A percentile compares a stretch with the other conserved stretches of the same genome.
Conservation (phyloP, 2,113 vertebrate genomes). For the Clarias gariepinus region DNA sequence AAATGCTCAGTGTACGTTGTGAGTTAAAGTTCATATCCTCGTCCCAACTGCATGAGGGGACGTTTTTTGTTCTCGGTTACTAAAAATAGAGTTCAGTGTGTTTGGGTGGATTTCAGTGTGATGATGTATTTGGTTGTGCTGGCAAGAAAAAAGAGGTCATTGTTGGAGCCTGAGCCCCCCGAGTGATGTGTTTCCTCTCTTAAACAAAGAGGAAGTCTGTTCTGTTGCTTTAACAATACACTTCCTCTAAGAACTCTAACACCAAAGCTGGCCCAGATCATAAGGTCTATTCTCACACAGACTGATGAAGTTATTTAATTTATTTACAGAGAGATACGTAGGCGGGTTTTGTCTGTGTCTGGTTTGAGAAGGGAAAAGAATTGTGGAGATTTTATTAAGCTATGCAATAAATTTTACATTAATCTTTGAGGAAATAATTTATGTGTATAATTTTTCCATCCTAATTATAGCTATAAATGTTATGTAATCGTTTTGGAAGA, state of each 20-base stretch:
- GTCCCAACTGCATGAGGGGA: background rate
- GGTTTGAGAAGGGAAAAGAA: background rate
- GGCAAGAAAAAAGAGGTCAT: constrained; percentile 21
- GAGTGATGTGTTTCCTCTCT: constrained; percentile 44
- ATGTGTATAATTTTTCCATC: background rate
- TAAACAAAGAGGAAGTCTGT: constrained; percentile 45
- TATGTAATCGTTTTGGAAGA: no score
- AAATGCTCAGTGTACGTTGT: background rate
- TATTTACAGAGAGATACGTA: background rate
- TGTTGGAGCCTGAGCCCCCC: constrained; percentile 38
- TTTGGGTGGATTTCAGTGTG: background rate
- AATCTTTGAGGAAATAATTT: background rate
- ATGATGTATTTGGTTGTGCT: background rate
- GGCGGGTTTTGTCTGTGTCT: background rate
- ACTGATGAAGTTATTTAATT: background rate
- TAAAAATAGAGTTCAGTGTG: constrained; percentile 13
- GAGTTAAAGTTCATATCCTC: background rate
- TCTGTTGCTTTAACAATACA: constrained; percentile 20
- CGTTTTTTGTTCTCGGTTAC: background rate
- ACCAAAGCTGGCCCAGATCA: background rate
- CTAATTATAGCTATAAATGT: background rate
- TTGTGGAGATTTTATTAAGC: background rate
- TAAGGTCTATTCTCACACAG: background rate
- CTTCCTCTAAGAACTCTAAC: constrained; percentile 31
- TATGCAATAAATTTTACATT: background rate